Evolutionary conservation across 2,888 invertebrate genomes (phyloP), one percentile per base, ranked within the genome.

Genomic region (Drosophila sordidula): DNA sequence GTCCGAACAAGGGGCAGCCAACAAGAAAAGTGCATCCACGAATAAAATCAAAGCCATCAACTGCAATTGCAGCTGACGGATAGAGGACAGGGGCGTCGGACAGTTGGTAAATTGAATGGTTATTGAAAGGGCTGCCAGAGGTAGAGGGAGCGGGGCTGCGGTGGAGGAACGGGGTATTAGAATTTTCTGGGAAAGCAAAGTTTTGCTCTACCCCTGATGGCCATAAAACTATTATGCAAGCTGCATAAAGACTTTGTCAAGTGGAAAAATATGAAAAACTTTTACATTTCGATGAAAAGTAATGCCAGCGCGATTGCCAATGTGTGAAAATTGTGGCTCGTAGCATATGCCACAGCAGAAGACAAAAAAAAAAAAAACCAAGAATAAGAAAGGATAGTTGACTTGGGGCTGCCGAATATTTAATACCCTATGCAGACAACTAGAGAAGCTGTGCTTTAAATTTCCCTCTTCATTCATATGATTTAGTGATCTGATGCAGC

Each of bases 31-130:
- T 86, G 82, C 87, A 86, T 87, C 78, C 87, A 89, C 85, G 87
- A 89, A 86, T 86, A 89, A 87, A 86, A 86, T 86, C 85, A 86
- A 87, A 86, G 85, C 85, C 85, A 86, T 86, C 85, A 86, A 85
- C 89, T 86, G 84, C 82, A 84, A 86, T 89, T 86, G 89, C 74
- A 71, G 59, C 63, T 57, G 74, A 32, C 64, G 42, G 12, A n/a
- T 25, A 22, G 47, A 16, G 14, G 32, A 16, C 47, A 16, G 14
- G 38, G 22, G 32, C 34, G 42, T 25, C 6, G 54, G 54, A 54
- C 54, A 64, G 50, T 62, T 57, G 67, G 51, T 66, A 75, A 80
- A 87, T 84, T 89, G 89, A 89, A 84, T 87, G 89, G 87, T 84
- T 88, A 84, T 84, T 88, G 89, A 86, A 88, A 86, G 75, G 72